phyloP scores from a whole-genome alignment of 2,113 vertebrate species.

The Formicarius rufipectus region DNA sequence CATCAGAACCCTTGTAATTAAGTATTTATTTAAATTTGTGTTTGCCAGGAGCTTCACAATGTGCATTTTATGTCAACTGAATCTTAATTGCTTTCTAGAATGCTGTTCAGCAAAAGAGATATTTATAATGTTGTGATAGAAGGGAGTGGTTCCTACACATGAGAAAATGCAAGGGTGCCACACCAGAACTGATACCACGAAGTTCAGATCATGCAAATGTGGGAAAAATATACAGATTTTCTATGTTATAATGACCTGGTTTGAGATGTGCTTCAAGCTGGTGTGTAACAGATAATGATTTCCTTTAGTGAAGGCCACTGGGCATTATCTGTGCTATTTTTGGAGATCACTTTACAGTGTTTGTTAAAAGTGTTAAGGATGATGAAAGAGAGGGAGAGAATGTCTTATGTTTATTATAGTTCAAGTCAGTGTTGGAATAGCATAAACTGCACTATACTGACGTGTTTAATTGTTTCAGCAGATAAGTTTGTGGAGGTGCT shows the following conservation, averaged over 20 bases:
- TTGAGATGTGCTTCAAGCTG: background rate
- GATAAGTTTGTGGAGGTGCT: constrained; percentile 5
- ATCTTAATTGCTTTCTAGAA: background rate
- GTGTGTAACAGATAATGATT: background rate
- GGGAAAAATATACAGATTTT: background rate
- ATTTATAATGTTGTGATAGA: background rate
- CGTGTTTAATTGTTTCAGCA: background rate
- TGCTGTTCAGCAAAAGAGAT: background rate
- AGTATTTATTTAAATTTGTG: background rate
- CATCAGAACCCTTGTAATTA: background rate
- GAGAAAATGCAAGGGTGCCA: background rate
- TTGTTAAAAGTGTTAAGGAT: background rate
- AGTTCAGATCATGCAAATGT: background rate
- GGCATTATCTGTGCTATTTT: background rate
- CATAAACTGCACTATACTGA: background rate
- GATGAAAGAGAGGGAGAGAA: background rate
- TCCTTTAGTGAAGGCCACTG: background rate
- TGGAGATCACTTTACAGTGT: background rate
- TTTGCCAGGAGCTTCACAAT: background rate
- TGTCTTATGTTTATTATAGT: background rate
- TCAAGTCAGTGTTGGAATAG: background rate
- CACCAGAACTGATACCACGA: background rate
- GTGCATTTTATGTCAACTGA: background rate
- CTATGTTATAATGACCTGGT: background rate
- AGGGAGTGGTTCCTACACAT: background rate